Conservation (phyloP, 1,140 invertebrate species). For the Hylaeus anthracinus region DNA sequence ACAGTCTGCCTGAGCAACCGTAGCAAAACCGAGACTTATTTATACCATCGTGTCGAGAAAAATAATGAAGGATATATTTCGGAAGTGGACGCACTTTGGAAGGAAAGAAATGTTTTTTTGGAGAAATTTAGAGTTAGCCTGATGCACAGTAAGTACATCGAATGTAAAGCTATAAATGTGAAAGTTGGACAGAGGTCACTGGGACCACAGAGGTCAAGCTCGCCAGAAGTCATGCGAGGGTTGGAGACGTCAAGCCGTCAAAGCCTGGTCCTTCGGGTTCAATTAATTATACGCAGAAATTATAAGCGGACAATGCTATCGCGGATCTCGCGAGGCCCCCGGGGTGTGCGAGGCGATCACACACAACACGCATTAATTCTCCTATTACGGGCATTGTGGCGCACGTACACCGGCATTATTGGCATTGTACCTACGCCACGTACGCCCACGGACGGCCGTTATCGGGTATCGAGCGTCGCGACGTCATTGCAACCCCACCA, state of each 20-base stretch:
- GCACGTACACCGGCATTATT: constrained; percentile 43
- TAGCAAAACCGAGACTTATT: no score
- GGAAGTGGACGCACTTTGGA: no score
- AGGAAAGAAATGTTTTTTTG: no score
- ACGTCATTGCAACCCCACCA: constrained; percentile 61
- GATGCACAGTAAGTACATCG: no score
- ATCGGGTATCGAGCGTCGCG: constrained; percentile 72
- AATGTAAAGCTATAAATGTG: no score
- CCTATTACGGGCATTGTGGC: constrained; percentile 72
- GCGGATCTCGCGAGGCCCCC: constrained; percentile 68
- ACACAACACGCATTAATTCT: constrained; percentile 74
- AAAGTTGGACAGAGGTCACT: no score
- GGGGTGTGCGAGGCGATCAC: constrained; percentile 65
- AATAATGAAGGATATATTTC: no score
- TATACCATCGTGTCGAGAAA: no score
- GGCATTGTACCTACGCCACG: constrained; percentile 44
- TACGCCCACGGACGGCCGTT: constrained; percentile 63
- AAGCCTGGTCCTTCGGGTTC: constrained; percentile 55
- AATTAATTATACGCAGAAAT: constrained; percentile 70
- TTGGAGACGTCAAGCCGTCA: constrained; percentile 57
- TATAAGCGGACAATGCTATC: constrained; percentile 71
- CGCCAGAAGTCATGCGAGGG: no score
- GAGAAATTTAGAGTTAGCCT: no score
- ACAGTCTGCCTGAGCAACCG: no score
- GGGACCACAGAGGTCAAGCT: no score